Evolutionary conservation across 1,140 invertebrate species (phyloP).

Genomic region (Drosophila trapezifrons): DNA sequence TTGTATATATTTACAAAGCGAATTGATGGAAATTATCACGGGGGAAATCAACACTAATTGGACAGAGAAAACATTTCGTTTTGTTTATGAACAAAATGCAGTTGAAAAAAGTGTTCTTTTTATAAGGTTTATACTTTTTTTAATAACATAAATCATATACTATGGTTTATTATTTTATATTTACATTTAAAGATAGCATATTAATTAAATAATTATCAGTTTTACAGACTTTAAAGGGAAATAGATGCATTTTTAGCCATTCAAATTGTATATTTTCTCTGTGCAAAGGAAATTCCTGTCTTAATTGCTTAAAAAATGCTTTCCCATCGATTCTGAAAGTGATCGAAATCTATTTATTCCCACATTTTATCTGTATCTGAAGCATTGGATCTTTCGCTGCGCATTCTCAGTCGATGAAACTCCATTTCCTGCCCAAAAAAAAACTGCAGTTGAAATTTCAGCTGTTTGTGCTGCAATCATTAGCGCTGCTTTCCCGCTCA

Average conservation of each 20-base stretch:
- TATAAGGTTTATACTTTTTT: neutral
- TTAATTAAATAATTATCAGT: too few relatives aligned
- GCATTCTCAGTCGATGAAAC: constrained; percentile 10
- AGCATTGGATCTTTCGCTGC: constrained; percentile 7
- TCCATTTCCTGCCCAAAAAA: constrained; percentile 39
- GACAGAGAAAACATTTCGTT: constrained; percentile 2
- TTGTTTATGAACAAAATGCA: neutral
- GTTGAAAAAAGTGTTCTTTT: neutral
- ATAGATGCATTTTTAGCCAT: too few relatives aligned
- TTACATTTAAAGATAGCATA: too few relatives aligned
- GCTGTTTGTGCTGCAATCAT: constrained; percentile 63
- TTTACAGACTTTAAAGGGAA: too few relatives aligned
- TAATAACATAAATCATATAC: neutral
- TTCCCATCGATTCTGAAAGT: constrained; percentile 7
- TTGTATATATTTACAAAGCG: constrained; percentile 7
- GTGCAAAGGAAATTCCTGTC: constrained; percentile 1
- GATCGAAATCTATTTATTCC: neutral
- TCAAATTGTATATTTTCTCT: neutral
- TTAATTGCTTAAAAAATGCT: constrained; percentile 14
- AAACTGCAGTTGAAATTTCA: constrained; percentile 39
- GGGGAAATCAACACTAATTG: constrained; percentile 4
- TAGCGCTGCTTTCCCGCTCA: constrained; percentile 43
- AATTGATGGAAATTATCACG: constrained; percentile 4
- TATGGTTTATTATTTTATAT: too few relatives aligned
- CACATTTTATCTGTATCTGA: constrained; percentile 18